A percentile compares a stretch with the other conserved stretches of the same genome.
Evolutionary conservation across 23 tunicate species (phyloP).

Genomic region (Styela plicata): DNA sequence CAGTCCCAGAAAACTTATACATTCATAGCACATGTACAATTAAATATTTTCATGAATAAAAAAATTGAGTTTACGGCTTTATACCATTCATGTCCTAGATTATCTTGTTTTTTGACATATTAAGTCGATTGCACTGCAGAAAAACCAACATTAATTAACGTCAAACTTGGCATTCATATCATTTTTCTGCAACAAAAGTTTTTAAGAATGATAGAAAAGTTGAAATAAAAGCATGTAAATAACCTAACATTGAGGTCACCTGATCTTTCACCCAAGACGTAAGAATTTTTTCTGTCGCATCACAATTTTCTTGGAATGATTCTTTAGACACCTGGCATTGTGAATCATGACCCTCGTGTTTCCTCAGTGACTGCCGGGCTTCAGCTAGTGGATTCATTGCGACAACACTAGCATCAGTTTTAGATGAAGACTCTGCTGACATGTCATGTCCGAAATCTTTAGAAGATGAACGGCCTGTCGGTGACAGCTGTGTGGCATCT

Average conservation of each 20-base stretch:
- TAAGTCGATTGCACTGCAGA: too few relatives aligned
- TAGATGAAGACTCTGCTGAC: not conserved
- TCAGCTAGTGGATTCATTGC: constrained; percentile 46
- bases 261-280: constrained; percentile 32
- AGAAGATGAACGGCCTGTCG: not conserved
- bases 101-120: too few relatives aligned
- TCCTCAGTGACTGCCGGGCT: constrained; percentile 47
- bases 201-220: too few relatives aligned
- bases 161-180: too few relatives aligned
- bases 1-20: too few relatives aligned
- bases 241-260: constrained; percentile 29
- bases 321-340: constrained; percentile 28
- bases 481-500: constrained; percentile 34
- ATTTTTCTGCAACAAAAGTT: too few relatives aligned
- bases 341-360: constrained; percentile 25
- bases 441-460: not conserved
- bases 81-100: too few relatives aligned
- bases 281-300: constrained; percentile 38
- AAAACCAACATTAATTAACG: too few relatives aligned
- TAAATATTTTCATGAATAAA: too few relatives aligned
- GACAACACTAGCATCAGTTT: too few relatives aligned
- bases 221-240: not conserved
- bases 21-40: too few relatives aligned
- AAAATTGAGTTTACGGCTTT: too few relatives aligned
- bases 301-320: constrained; percentile 28